phyloP scores from a whole-genome alignment of 2,113 vertebrate species.

The Hoplias malabaricus region DNA sequence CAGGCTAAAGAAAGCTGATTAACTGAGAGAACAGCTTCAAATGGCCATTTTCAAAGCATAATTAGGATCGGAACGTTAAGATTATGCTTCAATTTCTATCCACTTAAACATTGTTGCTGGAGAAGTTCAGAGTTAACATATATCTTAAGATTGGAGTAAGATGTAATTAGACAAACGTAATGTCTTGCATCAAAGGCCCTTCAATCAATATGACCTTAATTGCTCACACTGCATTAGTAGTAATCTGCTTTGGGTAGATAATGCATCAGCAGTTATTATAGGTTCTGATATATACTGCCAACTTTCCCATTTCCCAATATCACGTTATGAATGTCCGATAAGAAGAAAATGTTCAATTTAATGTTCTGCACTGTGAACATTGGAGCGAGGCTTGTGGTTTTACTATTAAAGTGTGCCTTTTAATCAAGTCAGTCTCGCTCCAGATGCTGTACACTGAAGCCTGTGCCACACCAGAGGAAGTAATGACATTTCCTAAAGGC shows the following conservation, averaged over 20 bases:
- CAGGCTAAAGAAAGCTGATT: background rate
- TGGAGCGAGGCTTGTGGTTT: background rate
- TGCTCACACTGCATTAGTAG: slow-evolving; percentile 11
- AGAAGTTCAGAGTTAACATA: background rate
- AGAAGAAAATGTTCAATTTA: slow-evolving; percentile 1
- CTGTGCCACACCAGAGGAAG: slow-evolving; percentile 9
- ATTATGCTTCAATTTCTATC: background rate
- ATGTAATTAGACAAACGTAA: background rate
- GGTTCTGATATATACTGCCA: too few species aligned
- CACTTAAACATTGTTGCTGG: background rate
- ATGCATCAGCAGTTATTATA: slow-evolving; percentile 24
- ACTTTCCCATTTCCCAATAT: background rate
- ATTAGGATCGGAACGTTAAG: background rate
- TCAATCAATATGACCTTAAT: slow-evolving; percentile 26
- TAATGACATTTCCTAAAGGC: slow-evolving; percentile 16
- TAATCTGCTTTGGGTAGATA: slow-evolving; percentile 27
- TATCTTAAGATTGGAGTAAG: slow-evolving; percentile 1
- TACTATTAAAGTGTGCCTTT: background rate
- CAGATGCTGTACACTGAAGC: background rate
- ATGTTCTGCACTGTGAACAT: background rate
- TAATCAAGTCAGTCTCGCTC: background rate
- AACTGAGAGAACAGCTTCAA: background rate
- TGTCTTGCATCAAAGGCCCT: background rate
- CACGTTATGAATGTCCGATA: background rate
- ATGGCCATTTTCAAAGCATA: background rate